Conservation (phyloP, 2,113 vertebrate genomes). For the Syngnathus floridae region DNA sequence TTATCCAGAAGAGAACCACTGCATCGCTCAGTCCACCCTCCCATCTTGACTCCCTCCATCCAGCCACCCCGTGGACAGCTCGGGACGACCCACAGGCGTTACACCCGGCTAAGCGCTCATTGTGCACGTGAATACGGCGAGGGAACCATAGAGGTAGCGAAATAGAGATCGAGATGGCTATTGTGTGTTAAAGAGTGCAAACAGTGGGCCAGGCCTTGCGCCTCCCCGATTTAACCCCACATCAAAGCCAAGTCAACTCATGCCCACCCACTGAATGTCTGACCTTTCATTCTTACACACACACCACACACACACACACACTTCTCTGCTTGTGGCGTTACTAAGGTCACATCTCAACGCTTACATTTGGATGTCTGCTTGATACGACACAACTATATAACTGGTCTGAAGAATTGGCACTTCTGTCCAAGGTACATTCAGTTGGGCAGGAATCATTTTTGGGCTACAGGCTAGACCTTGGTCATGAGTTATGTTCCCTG, state of each 20-base stretch:
- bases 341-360: slow-evolving; percentile 7
- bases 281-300: slow-evolving; percentile 41
- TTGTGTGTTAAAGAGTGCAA: slow-evolving; percentile 70
- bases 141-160: slow-evolving; percentile 47
- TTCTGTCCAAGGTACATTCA: not conserved
- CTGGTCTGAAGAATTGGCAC: not conserved
- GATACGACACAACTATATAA: slow-evolving; percentile 2
- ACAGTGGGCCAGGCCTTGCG: slow-evolving; percentile 60
- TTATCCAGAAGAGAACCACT: slow-evolving; percentile 18
- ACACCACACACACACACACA: slow-evolving; percentile 27
- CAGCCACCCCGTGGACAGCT: slow-evolving; percentile 58
- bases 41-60: slow-evolving; percentile 52
- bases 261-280: slow-evolving; percentile 50
- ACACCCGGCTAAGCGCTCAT: slow-evolving; percentile 76
- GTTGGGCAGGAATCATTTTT: slow-evolving; percentile 32
- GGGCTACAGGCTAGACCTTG: slow-evolving; percentile 43
- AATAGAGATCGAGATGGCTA: slow-evolving; percentile 54
- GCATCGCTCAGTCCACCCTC: slow-evolving; percentile 29
- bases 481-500: slow-evolving; percentile 41
- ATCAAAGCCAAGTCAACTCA: slow-evolving; percentile 89
- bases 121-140: slow-evolving; percentile 72
- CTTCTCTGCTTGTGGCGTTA: not conserved
- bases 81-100: slow-evolving; percentile 84
- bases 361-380: not conserved
- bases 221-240: slow-evolving; percentile 58